Evolutionary conservation across 2,797 vertebrate genomes (phyloP), one percentile per base, ranked within the genome.

Genomic region (Pogoniulus pusillus): DNA sequence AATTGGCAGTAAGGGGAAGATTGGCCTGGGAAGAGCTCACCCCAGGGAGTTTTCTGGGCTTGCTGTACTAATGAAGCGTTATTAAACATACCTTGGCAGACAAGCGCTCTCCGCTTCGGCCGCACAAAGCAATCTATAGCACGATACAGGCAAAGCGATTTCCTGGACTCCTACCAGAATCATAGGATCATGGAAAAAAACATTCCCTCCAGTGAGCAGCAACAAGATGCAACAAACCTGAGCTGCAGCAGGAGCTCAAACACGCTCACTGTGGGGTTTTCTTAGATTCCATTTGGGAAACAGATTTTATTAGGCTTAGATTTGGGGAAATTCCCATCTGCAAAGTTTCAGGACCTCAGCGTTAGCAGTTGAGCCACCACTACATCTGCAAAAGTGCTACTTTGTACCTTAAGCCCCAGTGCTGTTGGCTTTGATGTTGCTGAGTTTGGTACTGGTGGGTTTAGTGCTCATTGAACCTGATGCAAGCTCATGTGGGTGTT

Each of bases 121-220:
- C 79, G 43, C 2, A 4, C 83, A 79, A 88, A 93, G 65, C 79
- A 70, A 87, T 64, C 58, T 69, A 43, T 22, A 47, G 78, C 17
- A 15, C 16, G 62, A 39, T 10, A 58, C 0, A 0, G 76, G 66
- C 54, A 47, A 26, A 43, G 30, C 58, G 82, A 58, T 54, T 65
- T 24, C 1, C 69, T 85, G 87, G 16, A 51, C 16, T 49, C 39
- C 64, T 13, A 37, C 71, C 86, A 90, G 57, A 65, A 27, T 15
- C 4, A 20, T 37, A 29, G 55, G 74, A 65, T 55, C 30, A 3
- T 0, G 23, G 60, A 37, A 45, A 87, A 87, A 92, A 64, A 13
- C 0, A 0, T 35, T 90, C 34, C 62, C 62, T 53, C n/a, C 20
- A 30, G 58, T 0, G 0, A 4, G 0, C 14, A 80, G 73, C 83